Percentiles rank a stretch among this genome's conserved stretches.
Evolutionary conservation across 1,140 invertebrate species (phyloP).

Genomic region (Drosophila willistoni): DNA sequence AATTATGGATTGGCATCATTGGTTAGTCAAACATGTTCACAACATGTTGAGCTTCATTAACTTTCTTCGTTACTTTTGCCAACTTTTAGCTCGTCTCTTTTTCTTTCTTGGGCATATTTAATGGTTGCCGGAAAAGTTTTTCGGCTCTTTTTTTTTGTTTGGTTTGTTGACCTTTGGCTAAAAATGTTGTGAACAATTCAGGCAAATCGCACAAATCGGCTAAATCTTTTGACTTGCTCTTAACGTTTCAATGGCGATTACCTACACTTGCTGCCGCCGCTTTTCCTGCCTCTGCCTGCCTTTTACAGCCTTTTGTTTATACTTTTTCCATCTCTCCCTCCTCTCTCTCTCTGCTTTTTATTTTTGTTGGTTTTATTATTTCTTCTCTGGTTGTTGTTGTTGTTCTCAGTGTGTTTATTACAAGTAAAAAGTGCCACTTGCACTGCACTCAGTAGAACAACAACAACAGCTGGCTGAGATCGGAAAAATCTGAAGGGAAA

Average conservation of each 20-base stretch:
- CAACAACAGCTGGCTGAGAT: conserved; percentile 2
- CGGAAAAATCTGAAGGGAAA: not conserved
- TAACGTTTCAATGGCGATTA: conserved; percentile 8
- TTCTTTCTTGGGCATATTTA: not conserved
- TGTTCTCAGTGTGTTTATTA: conserved; percentile 20
- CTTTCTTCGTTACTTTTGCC: not conserved
- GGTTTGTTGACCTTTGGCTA: not conserved
- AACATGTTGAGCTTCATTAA: conserved; percentile 4
- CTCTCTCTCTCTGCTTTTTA: not conserved
- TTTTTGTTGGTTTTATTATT: not conserved
- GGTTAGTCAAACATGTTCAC: conserved; percentile 4
- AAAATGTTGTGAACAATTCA: conserved; percentile 8
- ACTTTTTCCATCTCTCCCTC: not conserved
- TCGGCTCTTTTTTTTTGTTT: too few species aligned
- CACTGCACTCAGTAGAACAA: not conserved
- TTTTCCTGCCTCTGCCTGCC: not conserved
- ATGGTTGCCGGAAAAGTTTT: conserved; percentile 3
- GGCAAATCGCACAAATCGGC: conserved; percentile 10
- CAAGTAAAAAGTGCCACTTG: conserved; percentile 13
- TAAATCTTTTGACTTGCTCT: conserved; percentile 3
- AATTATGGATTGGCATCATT: conserved; percentile 40
- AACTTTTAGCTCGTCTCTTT: not conserved
- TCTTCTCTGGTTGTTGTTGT: not conserved
- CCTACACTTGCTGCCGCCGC: not conserved
- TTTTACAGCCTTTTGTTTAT: conserved; percentile 20